Base-by-base conservation (phyloP, 2,113 vertebrate genomes). In the Trichomycterus rosablanca region DNA sequence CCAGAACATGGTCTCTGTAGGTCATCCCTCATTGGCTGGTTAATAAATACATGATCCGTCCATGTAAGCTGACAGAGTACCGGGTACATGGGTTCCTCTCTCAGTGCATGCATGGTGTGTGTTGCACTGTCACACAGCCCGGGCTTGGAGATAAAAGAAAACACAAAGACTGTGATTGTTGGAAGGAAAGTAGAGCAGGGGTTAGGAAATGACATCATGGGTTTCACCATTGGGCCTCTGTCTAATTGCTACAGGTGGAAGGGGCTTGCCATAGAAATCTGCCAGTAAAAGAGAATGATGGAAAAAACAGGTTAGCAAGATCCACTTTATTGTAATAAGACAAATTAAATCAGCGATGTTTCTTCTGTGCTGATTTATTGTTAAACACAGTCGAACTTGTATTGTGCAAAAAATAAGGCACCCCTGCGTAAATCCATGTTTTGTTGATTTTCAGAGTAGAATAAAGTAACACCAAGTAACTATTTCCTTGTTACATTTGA, bases 241-340 rank as follows among this genome's bases (percentile, higher is more conserved):
- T 74, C 80, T 84, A 64, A 83, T 83, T 14, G 84, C 78, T 0
- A 88, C 70, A 3, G 87, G 86, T 14, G 87, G 86, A 55, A 89
- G 86, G n/a, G 87, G 86, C 74, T 88, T 89, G 74, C 81, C 86
- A 81, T 68, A 81, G 80, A 89, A 84, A n/a, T 89, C 87, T 89
- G 86, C 42, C 60, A 71, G 81, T 34, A 67, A 76, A 59, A 62
- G n/a, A 74, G 52, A 70, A 40, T 23, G 35, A 73, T 46, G 34
- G 60, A 68, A 73, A 10, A 58, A 42, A 62, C 32, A 19, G 7
- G 28, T 80, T 72, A 81, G 56, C 22, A 5, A 45, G 39, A 26
- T 16, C 43, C 12, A 48, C 46, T 35, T 54, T 22, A 3, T 0
- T 5, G 51, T 35, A 16, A 40, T 2, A 1, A 40, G 3, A 8